Percentiles rank a stretch among this genome's conserved stretches.
Conservation (phyloP, 2,113 vertebrate species). For the Struthidea cinerea region DNA sequence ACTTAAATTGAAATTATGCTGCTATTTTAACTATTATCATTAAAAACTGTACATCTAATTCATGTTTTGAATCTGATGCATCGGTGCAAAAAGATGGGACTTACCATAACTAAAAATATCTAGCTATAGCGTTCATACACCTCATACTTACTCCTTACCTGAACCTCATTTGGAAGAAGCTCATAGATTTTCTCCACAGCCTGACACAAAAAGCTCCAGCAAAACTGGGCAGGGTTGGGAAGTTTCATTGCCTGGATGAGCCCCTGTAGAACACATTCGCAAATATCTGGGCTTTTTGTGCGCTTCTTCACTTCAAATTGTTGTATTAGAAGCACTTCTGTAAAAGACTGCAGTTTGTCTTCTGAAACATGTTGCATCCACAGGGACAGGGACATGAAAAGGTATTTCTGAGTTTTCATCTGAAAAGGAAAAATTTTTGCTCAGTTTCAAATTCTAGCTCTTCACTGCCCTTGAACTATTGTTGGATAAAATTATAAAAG, state of each 20-base stretch:
- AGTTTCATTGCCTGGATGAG: constrained; percentile 85
- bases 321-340: constrained; percentile 78
- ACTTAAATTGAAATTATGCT: background rate
- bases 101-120: background rate
- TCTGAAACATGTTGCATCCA: constrained; percentile 93
- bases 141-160: constrained; percentile 72
- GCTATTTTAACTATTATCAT: background rate
- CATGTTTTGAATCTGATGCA: background rate
- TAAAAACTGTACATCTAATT: background rate
- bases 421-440: constrained; percentile 51
- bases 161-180: constrained; percentile 82
- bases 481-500: background rate
- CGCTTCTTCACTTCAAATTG: constrained; percentile 70
- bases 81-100: background rate
- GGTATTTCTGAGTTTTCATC: constrained; percentile 76
- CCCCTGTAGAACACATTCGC: constrained; percentile 77
- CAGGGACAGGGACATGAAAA: constrained; percentile 73
- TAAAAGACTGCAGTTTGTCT: constrained; percentile 84
- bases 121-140: background rate
- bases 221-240: constrained; percentile 79
- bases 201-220: constrained; percentile 83
- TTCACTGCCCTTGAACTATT: background rate
- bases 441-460: background rate
- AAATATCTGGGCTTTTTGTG: constrained; percentile 54
- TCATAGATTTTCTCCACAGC: constrained; percentile 82